Conservation (phyloP, 2,113 vertebrate species). For the Pterocles gutturalis region DNA sequence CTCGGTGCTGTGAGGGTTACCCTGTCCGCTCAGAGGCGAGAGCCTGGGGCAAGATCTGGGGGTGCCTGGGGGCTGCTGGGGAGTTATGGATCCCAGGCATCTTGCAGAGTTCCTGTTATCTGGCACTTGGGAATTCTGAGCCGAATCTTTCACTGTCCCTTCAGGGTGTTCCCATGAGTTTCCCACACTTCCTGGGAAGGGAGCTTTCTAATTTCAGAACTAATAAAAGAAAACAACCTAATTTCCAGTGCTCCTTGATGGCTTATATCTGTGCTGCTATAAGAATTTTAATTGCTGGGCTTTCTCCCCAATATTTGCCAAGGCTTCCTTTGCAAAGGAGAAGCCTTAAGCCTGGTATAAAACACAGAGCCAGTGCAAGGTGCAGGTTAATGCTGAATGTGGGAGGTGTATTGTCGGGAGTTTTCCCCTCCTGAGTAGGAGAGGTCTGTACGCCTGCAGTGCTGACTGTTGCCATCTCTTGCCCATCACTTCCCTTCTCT, state of each 20-base stretch:
- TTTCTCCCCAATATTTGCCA: neutral
- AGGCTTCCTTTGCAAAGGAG: neutral
- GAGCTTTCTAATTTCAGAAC: neutral
- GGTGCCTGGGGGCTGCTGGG: neutral
- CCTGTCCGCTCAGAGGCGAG: neutral
- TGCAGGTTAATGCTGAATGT: neutral
- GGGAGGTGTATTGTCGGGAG: neutral
- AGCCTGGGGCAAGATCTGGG: neutral
- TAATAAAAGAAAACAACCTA: neutral
- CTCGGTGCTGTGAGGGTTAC: neutral
- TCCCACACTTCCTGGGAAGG: neutral
- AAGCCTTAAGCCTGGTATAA: neutral
- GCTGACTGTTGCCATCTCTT: neutral
- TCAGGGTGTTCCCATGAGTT: neutral
- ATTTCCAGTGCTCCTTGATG: neutral
- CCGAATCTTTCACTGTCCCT: neutral
- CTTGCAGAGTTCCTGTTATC: neutral
- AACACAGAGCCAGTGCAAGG: neutral
- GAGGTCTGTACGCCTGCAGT: neutral
- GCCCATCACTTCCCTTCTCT: neutral
- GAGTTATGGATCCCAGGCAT: neutral
- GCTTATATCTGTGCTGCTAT: neutral
- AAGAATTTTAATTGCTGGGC: neutral
- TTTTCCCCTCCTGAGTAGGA: neutral
- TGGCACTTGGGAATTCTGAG: neutral